Evolutionary conservation across 2,888 invertebrate genomes (phyloP), one percentile per base, ranked within the genome.

Genomic region (Melieria crassipennis): DNA sequence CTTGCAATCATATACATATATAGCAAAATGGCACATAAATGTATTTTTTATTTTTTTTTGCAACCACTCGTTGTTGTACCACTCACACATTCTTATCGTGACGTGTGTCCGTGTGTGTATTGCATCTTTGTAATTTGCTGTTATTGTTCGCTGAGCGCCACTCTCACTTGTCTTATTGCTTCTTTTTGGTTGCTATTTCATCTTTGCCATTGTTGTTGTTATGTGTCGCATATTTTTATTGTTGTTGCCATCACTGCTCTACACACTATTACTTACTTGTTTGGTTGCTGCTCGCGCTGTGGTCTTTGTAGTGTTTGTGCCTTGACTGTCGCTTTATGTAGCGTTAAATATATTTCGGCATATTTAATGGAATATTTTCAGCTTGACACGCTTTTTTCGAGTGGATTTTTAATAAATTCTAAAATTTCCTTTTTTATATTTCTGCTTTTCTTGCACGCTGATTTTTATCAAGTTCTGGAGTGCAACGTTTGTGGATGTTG

Each of bases 281-380:
- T 7, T 6, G 30, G 30, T 30, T 30, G 30, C 3, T 30, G 30
- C 30, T 30, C 30, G 30, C 2, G 30, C 30, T 30, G 30, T 30
- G 30, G 30, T 30, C 30, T 30, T 30, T 30, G 30, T 30, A 1
- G 30, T 30, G 30, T 30, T 30, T 30, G 30, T 30, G 30, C 30
- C 30, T 30, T 30, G 30, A 30, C 52, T 52, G 13, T 13, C 55
- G 55, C 13, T 52, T 65, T 65, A 56, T 56, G 55, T 65, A 13
- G 55, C 65, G 65, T 65, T 65, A 65, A 65, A 65, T 55, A 65
- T 55, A 55, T 65, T 55, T 65, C 55, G 43, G 65, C 65, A 65
- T 65, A 65, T 65, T 56, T 65, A 55, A 42, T 45, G 65, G 30
- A 65, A 30, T 43, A 43, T 55, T 52, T 30, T 30, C 30, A 30